Evolutionary conservation across 2,888 invertebrate genomes (phyloP).

Genomic region (Endomychus coccineus): DNA sequence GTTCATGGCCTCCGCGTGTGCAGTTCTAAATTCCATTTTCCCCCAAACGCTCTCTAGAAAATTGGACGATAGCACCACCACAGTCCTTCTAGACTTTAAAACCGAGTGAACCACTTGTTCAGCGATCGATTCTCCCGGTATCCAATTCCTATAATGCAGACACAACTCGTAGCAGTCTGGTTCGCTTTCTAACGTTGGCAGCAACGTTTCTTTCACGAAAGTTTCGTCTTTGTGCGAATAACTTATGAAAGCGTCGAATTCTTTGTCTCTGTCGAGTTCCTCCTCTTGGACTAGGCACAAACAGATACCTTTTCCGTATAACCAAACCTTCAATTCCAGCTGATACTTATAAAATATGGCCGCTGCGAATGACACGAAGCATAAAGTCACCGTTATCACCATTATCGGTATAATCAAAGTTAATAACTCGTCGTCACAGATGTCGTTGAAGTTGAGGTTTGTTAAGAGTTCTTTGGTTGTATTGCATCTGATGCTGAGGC

Average conservation of each 20-base stretch:
- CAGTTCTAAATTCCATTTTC: constrained; percentile 64
- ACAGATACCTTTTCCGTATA: constrained; percentile 52
- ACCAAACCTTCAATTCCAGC: constrained; percentile 59
- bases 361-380: constrained; percentile 28
- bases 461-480: constrained; percentile 29
- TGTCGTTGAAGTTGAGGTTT: constrained; percentile 37
- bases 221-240: constrained; percentile 71
- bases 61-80: constrained; percentile 62
- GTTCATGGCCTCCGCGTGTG: constrained; percentile 49
- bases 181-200: constrained; percentile 59
- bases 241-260: constrained; percentile 74
- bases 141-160: constrained; percentile 67
- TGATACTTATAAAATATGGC: constrained; percentile 46
- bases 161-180: constrained; percentile 60
- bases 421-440: constrained; percentile 43
- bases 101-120: constrained; percentile 65
- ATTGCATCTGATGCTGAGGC: constrained; percentile 32
- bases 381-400: neutral
- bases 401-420: constrained; percentile 24
- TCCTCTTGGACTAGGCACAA: constrained; percentile 60
- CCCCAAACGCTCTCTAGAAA: constrained; percentile 72
- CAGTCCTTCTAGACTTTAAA: constrained; percentile 59
- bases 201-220: constrained; percentile 57
- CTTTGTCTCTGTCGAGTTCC: constrained; percentile 59
- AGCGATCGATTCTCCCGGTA: constrained; percentile 66